Evolutionary conservation across 1,140 invertebrate species (phyloP).

Genomic region (Elysia chlorotica): DNA sequence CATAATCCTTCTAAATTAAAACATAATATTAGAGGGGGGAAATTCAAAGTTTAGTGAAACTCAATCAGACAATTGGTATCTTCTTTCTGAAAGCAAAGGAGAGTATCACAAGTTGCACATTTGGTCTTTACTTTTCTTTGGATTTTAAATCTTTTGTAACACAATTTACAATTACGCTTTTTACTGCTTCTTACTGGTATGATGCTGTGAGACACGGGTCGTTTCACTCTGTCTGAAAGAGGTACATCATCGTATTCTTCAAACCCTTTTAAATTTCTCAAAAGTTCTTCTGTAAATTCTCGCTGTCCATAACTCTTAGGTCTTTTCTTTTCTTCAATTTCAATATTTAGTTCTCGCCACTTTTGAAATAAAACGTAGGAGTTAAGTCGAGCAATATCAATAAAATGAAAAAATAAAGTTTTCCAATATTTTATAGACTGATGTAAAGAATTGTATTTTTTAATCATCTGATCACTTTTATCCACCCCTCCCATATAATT

Average conservation of each 20-base stretch:
- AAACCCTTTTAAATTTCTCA: neutral
- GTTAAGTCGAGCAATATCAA: conserved; percentile 6
- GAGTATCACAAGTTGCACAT: no score
- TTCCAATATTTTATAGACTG: neutral
- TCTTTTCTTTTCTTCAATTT: neutral
- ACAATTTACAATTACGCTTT: no score
- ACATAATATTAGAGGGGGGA: no score
- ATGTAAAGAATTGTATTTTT: conserved; percentile 7
- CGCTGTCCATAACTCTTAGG: neutral
- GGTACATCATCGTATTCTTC: neutral
- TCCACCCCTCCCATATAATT: conserved; percentile 5
- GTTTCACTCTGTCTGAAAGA: no score
- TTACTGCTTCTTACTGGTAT: no score
- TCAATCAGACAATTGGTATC: no score
- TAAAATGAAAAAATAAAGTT: neutral
- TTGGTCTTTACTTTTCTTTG: no score
- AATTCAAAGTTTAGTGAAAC: no score
- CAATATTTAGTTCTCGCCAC: neutral
- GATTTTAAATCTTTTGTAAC: no score
- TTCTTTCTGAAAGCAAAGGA: no score
- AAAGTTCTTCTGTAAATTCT: neutral
- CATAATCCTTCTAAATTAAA: no score
- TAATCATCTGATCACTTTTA: neutral
- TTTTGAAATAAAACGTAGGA: conserved; percentile 7
- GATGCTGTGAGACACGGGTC: no score